A percentile compares a stretch with the other conserved stretches of the same genome.
phyloP scores from a whole-genome alignment of 2,888 invertebrate species.

The Eurytoma californica region DNA sequence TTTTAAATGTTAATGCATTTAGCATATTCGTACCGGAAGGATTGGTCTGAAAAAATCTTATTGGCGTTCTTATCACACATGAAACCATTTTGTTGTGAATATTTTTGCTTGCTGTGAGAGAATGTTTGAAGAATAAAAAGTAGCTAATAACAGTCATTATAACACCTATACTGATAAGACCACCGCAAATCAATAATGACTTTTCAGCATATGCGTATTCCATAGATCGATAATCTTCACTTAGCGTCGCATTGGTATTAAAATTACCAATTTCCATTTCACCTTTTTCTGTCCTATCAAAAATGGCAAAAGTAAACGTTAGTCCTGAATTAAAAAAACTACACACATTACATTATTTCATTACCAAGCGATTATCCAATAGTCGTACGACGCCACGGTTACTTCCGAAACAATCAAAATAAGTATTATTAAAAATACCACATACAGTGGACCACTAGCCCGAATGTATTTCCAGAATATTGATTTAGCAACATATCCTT shows the following conservation, averaged over 20 bases:
- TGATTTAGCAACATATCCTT: slow-evolving; percentile 79
- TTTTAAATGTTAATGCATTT: too few species aligned
- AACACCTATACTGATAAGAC: slow-evolving; percentile 78
- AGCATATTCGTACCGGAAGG: slow-evolving; percentile 87
- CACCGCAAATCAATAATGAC: slow-evolving; percentile 77
- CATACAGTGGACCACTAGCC: slow-evolving; percentile 80
- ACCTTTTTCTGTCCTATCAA: neutral
- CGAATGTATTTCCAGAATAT: slow-evolving; percentile 83
- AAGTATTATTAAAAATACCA: slow-evolving; percentile 77
- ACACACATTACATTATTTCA: too few species aligned
- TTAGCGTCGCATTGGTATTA: too few species aligned
- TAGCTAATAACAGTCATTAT: slow-evolving; percentile 80
- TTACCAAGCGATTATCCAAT: slow-evolving; percentile 88
- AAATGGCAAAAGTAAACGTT: too few species aligned
- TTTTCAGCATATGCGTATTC: slow-evolving; percentile 57
- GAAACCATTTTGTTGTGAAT: slow-evolving; percentile 88
- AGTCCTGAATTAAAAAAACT: too few species aligned
- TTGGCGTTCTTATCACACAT: slow-evolving; percentile 83
- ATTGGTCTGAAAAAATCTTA: slow-evolving; percentile 90
- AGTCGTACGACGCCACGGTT: slow-evolving; percentile 83
- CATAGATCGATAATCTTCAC: too few species aligned
- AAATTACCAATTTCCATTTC: neutral
- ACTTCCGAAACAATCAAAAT: slow-evolving; percentile 82
- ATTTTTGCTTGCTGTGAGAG: slow-evolving; percentile 84
- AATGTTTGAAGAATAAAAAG: slow-evolving; percentile 82